phyloP scores from a whole-genome alignment of 2,113 vertebrate species.

The Paradisaea rubra region DNA sequence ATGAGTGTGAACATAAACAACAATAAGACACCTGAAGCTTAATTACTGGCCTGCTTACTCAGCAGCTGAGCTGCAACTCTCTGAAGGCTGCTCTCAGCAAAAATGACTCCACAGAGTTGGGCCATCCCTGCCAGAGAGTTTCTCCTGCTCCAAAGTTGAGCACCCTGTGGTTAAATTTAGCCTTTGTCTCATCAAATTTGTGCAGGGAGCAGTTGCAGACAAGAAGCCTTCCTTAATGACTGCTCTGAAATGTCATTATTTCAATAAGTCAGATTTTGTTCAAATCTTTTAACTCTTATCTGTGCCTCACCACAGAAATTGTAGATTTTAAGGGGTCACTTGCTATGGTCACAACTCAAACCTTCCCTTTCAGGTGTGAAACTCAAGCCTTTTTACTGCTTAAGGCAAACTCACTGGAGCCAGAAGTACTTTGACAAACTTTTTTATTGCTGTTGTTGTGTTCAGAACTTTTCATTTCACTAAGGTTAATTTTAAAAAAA shows the following conservation, averaged over 20 bases:
- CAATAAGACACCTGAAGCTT: not conserved
- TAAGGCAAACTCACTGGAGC: not conserved
- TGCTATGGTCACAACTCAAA: not conserved
- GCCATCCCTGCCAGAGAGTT: not conserved
- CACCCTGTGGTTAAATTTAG: not conserved
- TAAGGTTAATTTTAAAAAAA: not conserved
- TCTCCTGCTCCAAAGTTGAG: not conserved
- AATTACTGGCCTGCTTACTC: not conserved
- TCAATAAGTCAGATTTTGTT: not conserved
- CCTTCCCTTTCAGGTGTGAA: not conserved
- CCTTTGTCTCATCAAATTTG: not conserved
- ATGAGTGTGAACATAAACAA: not conserved
- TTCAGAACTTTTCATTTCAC: not conserved
- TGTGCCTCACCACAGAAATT: not conserved
- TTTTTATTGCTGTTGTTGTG: not conserved
- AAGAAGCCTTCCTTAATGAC: not conserved
- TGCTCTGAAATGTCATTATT: not conserved
- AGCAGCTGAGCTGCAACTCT: not conserved
- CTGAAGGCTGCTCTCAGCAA: not conserved
- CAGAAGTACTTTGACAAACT: not conserved
- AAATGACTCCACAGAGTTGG: not conserved
- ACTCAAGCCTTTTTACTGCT: not conserved
- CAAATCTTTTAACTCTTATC: not conserved
- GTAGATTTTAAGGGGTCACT: not conserved
- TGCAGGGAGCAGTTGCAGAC: not conserved